Evolutionary conservation across 2,113 vertebrate genomes (phyloP).

Genomic region (Thunnus maccoyii): DNA sequence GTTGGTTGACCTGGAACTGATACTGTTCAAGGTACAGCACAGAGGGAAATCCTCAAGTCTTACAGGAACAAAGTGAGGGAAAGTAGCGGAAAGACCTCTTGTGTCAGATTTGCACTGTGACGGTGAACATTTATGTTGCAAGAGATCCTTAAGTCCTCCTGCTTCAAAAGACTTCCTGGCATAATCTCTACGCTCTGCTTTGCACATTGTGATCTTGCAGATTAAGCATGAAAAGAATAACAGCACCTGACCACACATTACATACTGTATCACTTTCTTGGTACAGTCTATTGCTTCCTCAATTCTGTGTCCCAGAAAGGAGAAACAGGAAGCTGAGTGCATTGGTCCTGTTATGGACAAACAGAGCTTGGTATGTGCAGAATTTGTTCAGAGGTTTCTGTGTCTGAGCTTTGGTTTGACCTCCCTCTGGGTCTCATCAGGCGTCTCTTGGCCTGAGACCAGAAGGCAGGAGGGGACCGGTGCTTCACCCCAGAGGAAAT

Average conservation of each 20-base stretch:
- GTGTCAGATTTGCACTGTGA: conserved; percentile 28
- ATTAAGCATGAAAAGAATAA: conserved; percentile 57
- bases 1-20: conserved; percentile 64
- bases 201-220: conserved; percentile 55
- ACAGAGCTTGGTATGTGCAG: conserved; percentile 61
- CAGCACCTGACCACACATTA: conserved; percentile 50
- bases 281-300: neutral
- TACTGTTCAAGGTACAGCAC: conserved; percentile 25
- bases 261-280: conserved; percentile 16
- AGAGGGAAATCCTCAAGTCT: conserved; percentile 49
- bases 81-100: conserved; percentile 16
- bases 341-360: conserved; percentile 28
- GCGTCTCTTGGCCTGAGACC: conserved; percentile 54
- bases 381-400: conserved; percentile 52
- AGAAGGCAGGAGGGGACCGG: conserved; percentile 60
- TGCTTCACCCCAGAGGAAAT: conserved; percentile 67
- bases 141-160: conserved; percentile 48
- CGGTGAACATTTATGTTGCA: conserved; percentile 25
- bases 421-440: conserved; percentile 71
- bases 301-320: conserved; percentile 1
- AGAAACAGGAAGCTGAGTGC: conserved; percentile 7
- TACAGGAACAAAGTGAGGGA: conserved; percentile 44
- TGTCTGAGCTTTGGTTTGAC: conserved; percentile 51
- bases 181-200: conserved; percentile 35
- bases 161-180: conserved; percentile 69